Base-by-base conservation (phyloP, 2,113 vertebrate species). In the Collichthys lucidus region DNA sequence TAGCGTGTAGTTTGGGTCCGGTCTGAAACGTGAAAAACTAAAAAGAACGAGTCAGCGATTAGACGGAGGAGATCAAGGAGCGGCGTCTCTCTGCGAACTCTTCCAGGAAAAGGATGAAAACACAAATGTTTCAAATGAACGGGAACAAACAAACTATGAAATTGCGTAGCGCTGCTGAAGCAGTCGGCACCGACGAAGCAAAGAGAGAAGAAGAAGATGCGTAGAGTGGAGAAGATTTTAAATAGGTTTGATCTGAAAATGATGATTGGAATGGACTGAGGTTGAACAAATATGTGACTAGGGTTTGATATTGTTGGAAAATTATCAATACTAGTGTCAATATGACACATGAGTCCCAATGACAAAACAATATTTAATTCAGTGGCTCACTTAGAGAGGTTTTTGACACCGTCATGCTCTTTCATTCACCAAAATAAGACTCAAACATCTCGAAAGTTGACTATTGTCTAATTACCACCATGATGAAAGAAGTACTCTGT, bases 81-180 rank as follows among this genome's bases (percentile, higher is more conserved):
- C 31, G 35, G 64, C 1, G 22, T 26, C 26, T 26, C 26, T 26
- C 26, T 2, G 26, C 26, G 19, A 76, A 53, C n/a, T 22, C n/a
- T 59, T 79, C 55, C 56, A 67, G 73, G 72, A 85, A 75, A 20
- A 63, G 7, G 19, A 68, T 24, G n/a, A 55, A 79, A 79, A 67
- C 52, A 77, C 35, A 46, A 85, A 82, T 22, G 66, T 71, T 86
- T 72, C 64, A 78, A 59, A 55, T 47, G 19, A 66, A 74, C 55
- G 22, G 66, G 24, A 85, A 67, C 55, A 82, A 86, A 84, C 70
- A 86, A 83, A 69, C 57, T 19, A 69, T 68, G 80, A 84, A 65
- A 78, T 0, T 59, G 68, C 85, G 70, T 47, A 42, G 79, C 31
- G 16, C 74, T 68, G 56, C 55, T 17, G 69, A 62, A 49, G 82